Base-by-base conservation (phyloP, 2,888 invertebrate genomes). In the Scaptomyza cyrtandrae region DNA sequence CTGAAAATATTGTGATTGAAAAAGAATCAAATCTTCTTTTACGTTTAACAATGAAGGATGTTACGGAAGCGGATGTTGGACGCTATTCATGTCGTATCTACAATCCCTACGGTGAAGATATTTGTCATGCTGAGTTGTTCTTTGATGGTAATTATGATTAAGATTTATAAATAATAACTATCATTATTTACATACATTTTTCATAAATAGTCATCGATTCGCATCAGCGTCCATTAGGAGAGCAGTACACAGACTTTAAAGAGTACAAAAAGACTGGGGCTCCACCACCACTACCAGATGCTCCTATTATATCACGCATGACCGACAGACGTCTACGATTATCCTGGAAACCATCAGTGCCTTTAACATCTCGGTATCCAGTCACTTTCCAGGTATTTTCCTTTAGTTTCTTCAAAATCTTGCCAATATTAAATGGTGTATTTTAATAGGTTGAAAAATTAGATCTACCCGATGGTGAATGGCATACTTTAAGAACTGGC, bases 341-440 rank as follows among this genome's bases (percentile, higher is more conserved):
- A 10, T 97, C 97, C 0, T 99, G 99, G 99, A 96, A 95, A 80
- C 98, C 98, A 0, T 98, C 97, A 16, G 95, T 98, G 50, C 96
- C 98, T 3, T 94, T 96, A 67, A 96, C 96, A 19, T 97, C 98
- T 0, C 94, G 96, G 48, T 95, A 96, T 85, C 98, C 98, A 0
- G 97, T 98, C 61, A 98, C 98, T 0, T 99, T 99, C 91, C 96
- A 97, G 91, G 95, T 98, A 71, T 70, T n/a, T 27, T 9, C 10
- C 13, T 11, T 14, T 2, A 1, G 2, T 29, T 4, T 16, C 7
- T 16, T 31, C 7, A 33, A 7, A 33, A 49, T 9, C 29, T 6
- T 16, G 5, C 6, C 13, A n/a, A n/a, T 1, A 19, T 19, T 50
- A 13, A 50, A 35, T 35, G 1, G 1, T 13, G 0, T 35, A 44